A percentile compares a stretch with the other conserved stretches of the same genome.
These are phyloP conservation scores for Leptopilina boulardi DNA, from an alignment of 1,140 invertebrate genomes.

Conservation along the genomic window DNA sequence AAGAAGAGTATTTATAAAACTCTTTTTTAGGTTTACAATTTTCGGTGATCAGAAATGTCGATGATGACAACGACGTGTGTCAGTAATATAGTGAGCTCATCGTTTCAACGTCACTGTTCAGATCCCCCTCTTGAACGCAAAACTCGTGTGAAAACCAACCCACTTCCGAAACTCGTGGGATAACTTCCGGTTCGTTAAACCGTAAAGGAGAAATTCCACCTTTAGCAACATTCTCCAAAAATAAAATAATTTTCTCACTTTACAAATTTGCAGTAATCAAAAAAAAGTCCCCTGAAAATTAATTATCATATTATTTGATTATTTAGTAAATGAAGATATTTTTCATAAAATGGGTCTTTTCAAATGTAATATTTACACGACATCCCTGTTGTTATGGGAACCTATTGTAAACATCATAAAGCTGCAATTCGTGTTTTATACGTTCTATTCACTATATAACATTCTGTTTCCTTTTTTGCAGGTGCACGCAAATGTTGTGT, in stretches of 20 bases:
- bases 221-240: constrained; percentile 1
- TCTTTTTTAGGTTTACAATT: background rate
- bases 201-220: constrained; percentile 13
- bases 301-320: too few relatives aligned
- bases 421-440: constrained; percentile 38
- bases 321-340: too few relatives aligned
- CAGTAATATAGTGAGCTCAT: constrained; percentile 23
- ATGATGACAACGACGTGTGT: background rate
- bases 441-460: too few relatives aligned
- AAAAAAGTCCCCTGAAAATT: constrained; percentile 15
- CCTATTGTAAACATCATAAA: constrained; percentile 61
- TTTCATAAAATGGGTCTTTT: too few relatives aligned
- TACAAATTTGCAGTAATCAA: constrained; percentile 26
- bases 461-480: background rate
- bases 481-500: background rate
- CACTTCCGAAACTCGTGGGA: constrained; percentile 39
- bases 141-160: constrained; percentile 42
- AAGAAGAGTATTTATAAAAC: too few relatives aligned
- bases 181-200: constrained; percentile 39
- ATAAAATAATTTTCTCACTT: background rate
- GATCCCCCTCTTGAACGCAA: constrained; percentile 36
- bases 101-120: constrained; percentile 19
- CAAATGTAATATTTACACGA: constrained; percentile 59
- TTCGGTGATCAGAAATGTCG: constrained; percentile 5
- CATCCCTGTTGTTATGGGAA: constrained; percentile 52